Evolutionary conservation across 2,888 invertebrate genomes (phyloP).

Genomic region (Caenorhabditis sp.): DNA sequence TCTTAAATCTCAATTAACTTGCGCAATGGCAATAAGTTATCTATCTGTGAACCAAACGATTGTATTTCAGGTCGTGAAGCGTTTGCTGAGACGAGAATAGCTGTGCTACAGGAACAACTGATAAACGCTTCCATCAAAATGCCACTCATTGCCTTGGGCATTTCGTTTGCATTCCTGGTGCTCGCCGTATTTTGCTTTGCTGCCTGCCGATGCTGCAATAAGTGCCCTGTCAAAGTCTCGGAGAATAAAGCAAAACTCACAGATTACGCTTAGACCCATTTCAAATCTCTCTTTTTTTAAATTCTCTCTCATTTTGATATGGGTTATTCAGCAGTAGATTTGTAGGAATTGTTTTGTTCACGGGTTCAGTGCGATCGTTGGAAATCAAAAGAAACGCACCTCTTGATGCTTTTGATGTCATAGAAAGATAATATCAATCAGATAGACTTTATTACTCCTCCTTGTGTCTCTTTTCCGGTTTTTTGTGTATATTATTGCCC

Average conservation of each 20-base stretch:
- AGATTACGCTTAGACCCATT: constrained; percentile 53
- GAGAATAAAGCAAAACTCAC: constrained; percentile 61
- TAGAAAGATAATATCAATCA: neutral
- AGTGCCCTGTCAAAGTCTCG: constrained; percentile 54
- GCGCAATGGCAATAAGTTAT: constrained; percentile 25
- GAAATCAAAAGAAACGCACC: too few relatives aligned
- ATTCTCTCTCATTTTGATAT: constrained; percentile 9
- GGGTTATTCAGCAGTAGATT: constrained; percentile 2
- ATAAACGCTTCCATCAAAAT: constrained; percentile 16
- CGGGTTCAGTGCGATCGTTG: neutral
- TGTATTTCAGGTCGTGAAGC: constrained; percentile 60
- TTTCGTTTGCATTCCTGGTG: constrained; percentile 23
- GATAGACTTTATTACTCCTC: neutral
- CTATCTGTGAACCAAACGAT: constrained; percentile 1
- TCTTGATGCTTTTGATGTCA: neutral
- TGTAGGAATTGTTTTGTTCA: neutral
- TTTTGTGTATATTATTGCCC: constrained; percentile 15
- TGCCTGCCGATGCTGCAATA: constrained; percentile 49
- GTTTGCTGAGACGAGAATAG: constrained; percentile 58
- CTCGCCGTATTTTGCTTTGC: constrained; percentile 29
- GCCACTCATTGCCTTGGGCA: constrained; percentile 34
- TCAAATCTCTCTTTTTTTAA: neutral
- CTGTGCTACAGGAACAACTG: constrained; percentile 31
- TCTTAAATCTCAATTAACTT: constrained; percentile 46
- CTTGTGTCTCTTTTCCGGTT: constrained; percentile 46